Conservation (phyloP, 2,797 vertebrate species). For the Pseudopleuronectes americanus region DNA sequence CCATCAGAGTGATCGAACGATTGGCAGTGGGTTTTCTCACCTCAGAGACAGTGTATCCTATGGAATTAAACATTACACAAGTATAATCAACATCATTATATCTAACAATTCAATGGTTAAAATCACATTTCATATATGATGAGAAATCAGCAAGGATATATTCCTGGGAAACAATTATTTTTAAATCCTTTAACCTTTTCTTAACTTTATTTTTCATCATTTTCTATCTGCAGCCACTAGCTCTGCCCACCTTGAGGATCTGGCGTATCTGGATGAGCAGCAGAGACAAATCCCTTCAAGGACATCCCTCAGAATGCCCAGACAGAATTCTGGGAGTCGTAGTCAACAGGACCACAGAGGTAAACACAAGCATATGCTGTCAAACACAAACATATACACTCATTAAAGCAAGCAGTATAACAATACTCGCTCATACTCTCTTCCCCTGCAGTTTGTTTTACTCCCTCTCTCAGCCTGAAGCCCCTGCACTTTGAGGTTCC, state of each 20-base stretch:
- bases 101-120: not conserved
- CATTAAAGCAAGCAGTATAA: not conserved
- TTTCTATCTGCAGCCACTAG: constrained; percentile 87
- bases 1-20: not conserved
- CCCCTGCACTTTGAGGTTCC: constrained; percentile 95
- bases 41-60: too few relatives aligned
- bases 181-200: not conserved
- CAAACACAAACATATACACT: not conserved
- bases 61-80: too few relatives aligned
- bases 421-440: not conserved
- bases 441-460: constrained; percentile 64
- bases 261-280: constrained; percentile 95
- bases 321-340: constrained; percentile 87
- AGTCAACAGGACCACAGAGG: constrained; percentile 91
- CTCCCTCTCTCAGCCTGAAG: constrained; percentile 87
- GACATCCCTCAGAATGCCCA: constrained; percentile 92
- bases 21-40: too few relatives aligned
- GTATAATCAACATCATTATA: too few relatives aligned
- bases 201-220: not conserved
- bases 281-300: constrained; percentile 91
- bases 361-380: constrained; percentile 58
- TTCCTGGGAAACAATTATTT: not conserved
- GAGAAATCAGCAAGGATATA: not conserved
- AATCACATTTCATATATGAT: not conserved
- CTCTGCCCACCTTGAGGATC: constrained; percentile 93